Evolutionary conservation across 2,113 vertebrate genomes (phyloP), one percentile per base, ranked within the genome.

Genomic region (Dromaius novaehollandiae): DNA sequence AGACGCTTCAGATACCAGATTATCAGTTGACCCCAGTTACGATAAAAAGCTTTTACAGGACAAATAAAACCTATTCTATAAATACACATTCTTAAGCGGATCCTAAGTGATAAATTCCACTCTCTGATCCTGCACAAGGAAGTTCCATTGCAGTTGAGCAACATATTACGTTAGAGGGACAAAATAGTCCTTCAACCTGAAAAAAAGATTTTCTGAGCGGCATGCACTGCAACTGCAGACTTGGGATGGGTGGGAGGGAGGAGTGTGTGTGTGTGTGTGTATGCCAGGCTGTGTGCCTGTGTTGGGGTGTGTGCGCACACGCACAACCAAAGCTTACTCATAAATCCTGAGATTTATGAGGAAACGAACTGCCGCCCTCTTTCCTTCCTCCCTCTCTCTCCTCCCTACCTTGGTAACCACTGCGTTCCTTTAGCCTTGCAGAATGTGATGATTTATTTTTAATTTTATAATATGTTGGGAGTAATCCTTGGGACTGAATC

Each of bases 221-320:
- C 32, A 11, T 60, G 32, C 56, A 60, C 61, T 91, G 78, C 34
- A 60, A 21, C 48, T 44, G 32, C 56, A 61, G 88, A 14, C 21
- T 63, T 1, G 11, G 69, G 46, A 61, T 14, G 80, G 64, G 55
- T 50, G 0, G 0, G 8, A 64, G 30, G 79, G 13, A 64, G 22
- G 79, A 12, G 25, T 7, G 55, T 34, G 66, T 9, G 79, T 15
- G 40, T 38, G 66, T 20, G 46, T 6, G 6, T 0, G 0, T 2
- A 14, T 28, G 50, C 14, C 38, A 38, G 38, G 38, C 7, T 38
- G 38, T 38, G 38, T 8, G 38, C 38, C 38, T 38, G 38, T 38
- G 38, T 38, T 38, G 38, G 38, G 38, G 46, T 6, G 6, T 0
- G 0, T 2, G 17, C 24, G 50, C 15, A 15, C 5, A 18, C 16